Base-by-base conservation (phyloP, 2,888 invertebrate species). In the Agrypnus murinus region DNA sequence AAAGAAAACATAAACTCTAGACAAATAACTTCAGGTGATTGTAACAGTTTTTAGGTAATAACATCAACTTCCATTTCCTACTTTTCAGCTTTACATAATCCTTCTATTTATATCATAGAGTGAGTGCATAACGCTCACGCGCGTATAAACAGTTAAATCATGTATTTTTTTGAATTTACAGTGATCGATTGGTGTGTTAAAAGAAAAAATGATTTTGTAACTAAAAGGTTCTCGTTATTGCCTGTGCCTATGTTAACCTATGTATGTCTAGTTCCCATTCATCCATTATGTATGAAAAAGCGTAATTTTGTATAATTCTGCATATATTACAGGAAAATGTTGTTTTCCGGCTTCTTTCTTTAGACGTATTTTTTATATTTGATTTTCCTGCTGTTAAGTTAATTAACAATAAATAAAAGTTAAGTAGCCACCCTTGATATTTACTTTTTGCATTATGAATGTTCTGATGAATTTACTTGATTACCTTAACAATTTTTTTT, bases 11-110 rank as follows among this genome's bases (percentile, higher is more conserved):
- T 19, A 46, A 46, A 5, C 25, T 3, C 2, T 25, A 25, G 25
- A n/a, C 5, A 25, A 25, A 25, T 46, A 9, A 19, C 46, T 25
- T 10, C n/a, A 46, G 25, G 25, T 5, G 25, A 25, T 25, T 25
- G 5, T 3, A 25, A 25, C 25, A 25, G 25, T 25, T 25, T n/a
- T 25, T 25, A 25, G 25, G 25, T 25, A 25, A 25, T 25, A n/a
- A n/a, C n/a, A 25, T 25, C 25, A 25, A 25, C 25, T 25, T 25
- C 25, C 15, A n/a, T 46, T 46, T 46, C 46, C 25, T 45, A 45
- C 45, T 45, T 46, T 46, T 46, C n/a, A 46, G 10, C n/a, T 46
- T 46, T 46, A 19, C 46, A 46, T 46, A 46, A 46, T 46, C 45
- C 45, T 25, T 25, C 25, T 25, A 25, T 25, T 3, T 25, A 5